These are phyloP conservation scores for Ferdinandea cuprea DNA, from an alignment of 2,888 invertebrate species.

Conservation along the genomic window DNA sequence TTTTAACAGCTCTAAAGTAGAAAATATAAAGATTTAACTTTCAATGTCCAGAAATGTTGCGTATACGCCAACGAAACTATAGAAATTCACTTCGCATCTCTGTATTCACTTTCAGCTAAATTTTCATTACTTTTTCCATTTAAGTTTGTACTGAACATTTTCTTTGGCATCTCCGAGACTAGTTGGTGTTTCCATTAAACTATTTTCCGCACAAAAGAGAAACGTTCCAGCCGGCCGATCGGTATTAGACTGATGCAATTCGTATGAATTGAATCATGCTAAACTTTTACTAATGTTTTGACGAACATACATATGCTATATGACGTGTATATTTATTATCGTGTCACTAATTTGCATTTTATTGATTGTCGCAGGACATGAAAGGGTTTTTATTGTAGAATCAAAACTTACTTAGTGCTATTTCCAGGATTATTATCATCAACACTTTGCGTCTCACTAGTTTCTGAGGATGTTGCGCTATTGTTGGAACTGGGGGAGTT, in stretches of 20 bases:
- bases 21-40: slow-evolving; percentile 1
- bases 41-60: slow-evolving; percentile 1
- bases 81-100: background rate
- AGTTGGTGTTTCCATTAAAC: slow-evolving; percentile 31
- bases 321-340: slow-evolving; percentile 54
- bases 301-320: background rate
- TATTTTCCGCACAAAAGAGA: background rate
- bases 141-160: slow-evolving; percentile 53
- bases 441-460: slow-evolving; percentile 81
- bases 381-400: slow-evolving; percentile 12
- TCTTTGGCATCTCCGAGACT: slow-evolving; percentile 13
- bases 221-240: background rate
- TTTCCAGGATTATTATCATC: slow-evolving; percentile 77
- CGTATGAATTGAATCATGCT: background rate
- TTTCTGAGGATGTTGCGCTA: slow-evolving; percentile 81
- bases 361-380: slow-evolving; percentile 56
- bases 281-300: background rate
- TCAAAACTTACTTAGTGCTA: slow-evolving; percentile 48
- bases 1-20: slow-evolving; percentile 78
- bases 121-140: slow-evolving; percentile 63
- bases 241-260: slow-evolving; percentile 38
- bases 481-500: slow-evolving; percentile 77
- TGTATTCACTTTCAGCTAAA: background rate
- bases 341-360: slow-evolving; percentile 38
- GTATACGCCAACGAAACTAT: slow-evolving; percentile 14